These are phyloP conservation scores for Sialia sialis DNA, from an alignment of 2,113 vertebrate species.

Conservation along the genomic window DNA sequence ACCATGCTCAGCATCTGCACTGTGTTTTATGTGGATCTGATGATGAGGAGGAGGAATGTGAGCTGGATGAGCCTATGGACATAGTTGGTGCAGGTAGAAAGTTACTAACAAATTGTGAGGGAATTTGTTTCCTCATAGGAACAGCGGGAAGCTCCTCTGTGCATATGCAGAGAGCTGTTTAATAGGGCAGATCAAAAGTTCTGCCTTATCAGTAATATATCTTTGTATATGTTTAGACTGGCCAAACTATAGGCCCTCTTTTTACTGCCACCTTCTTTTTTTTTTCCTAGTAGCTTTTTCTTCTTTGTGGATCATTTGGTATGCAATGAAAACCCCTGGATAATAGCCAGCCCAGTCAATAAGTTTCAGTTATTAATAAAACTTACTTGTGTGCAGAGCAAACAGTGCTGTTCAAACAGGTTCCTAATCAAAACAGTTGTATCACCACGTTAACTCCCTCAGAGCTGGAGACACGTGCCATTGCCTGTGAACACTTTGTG, in stretches of 20 bases:
- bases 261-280: neutral
- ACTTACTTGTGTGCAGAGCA: constrained; percentile 7
- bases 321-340: neutral
- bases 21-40: rapidly evolving
- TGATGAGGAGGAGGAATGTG: neutral
- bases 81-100: rapidly evolving
- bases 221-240: neutral
- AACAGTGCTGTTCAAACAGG: constrained; percentile 23
- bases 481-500: neutral
- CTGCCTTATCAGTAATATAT: neutral
- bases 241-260: neutral
- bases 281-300: neutral
- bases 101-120: neutral
- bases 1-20: neutral
- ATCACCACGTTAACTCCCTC: neutral
- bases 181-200: neutral
- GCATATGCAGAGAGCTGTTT: neutral
- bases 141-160: neutral
- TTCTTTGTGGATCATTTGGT: neutral
- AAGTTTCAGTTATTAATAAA: constrained; percentile 28
- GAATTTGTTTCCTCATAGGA: too few relatives aligned
- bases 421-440: constrained; percentile 33
- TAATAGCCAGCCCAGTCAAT: constrained; percentile 15
- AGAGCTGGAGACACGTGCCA: neutral
- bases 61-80: neutral